These are phyloP conservation scores for Apamea epomidion DNA, from an alignment of 2,888 invertebrate genomes.

Conservation along the genomic window DNA sequence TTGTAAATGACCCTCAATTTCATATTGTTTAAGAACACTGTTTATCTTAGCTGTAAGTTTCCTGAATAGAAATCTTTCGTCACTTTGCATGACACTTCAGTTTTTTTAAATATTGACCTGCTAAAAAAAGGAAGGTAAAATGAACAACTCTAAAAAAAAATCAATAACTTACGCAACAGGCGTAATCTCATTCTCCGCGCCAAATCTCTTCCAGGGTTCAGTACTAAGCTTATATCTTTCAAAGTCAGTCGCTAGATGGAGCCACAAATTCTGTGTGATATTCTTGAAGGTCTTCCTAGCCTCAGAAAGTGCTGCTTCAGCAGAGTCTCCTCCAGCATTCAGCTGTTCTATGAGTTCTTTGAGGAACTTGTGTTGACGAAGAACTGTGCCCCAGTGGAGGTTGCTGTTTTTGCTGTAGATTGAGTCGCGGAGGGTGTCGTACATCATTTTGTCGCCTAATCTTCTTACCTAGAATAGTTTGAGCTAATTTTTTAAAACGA, in stretches of 20 bases:
- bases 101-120: no score
- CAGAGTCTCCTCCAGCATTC: conserved; percentile 86
- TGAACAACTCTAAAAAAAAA: no score
- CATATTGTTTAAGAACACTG: no score
- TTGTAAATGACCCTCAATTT: no score
- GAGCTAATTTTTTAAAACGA: neutral
- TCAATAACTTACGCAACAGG: conserved; percentile 75
- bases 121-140: no score
- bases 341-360: conserved; percentile 92
- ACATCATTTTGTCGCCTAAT: conserved; percentile 92
- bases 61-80: no score
- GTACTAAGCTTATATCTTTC: conserved; percentile 90
- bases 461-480: conserved; percentile 77
- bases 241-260: conserved; percentile 94
- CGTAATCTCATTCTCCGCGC: conserved; percentile 73
- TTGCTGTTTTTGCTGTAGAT: conserved; percentile 92
- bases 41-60: no score
- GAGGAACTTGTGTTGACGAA: conserved; percentile 95
- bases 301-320: conserved; percentile 84
- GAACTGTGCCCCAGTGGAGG: conserved; percentile 92
- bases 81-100: no score
- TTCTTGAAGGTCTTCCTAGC: conserved; percentile 91
- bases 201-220: conserved; percentile 89
- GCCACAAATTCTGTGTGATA: conserved; percentile 91
- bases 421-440: conserved; percentile 82